Percentiles rank a stretch among this genome's conserved stretches.
Conservation (phyloP, 2,113 vertebrate species). For the Callaeas wilsoni region DNA sequence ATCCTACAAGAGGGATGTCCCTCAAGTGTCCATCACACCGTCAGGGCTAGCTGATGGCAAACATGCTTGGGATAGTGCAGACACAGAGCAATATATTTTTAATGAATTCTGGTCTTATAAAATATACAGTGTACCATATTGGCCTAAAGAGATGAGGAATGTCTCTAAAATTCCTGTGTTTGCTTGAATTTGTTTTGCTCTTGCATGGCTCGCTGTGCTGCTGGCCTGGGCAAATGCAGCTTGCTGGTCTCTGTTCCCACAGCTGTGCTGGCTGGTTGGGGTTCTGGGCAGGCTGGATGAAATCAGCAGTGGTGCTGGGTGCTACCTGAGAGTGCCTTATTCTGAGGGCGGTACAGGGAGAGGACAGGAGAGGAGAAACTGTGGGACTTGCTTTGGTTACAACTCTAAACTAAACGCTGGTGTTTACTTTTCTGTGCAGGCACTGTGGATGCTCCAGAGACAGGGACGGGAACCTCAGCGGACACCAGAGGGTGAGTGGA, state of each 20-base stretch:
- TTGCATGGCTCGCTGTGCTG: background rate
- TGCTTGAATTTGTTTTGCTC: background rate
- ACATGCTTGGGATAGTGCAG: background rate
- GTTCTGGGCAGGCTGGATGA: background rate
- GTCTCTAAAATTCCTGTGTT: background rate
- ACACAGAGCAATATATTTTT: background rate
- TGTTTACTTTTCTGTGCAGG: background rate
- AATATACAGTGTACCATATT: background rate
- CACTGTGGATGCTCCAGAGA: background rate
- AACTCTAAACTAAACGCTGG: background rate
- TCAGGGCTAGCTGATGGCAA: background rate
- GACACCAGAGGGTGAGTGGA: background rate
- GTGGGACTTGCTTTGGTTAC: background rate
- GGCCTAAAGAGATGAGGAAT: background rate
- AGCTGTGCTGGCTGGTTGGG: background rate
- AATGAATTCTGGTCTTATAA: background rate
- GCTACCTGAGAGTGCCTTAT: background rate
- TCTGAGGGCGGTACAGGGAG: background rate
- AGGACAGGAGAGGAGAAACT: background rate
- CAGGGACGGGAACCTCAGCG: accelerated
- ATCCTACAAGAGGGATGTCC: background rate
- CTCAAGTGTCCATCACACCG: background rate
- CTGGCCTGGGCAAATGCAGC: background rate
- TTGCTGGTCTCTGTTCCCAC: background rate
- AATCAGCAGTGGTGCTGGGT: background rate